Evolutionary conservation across 2,113 vertebrate genomes (phyloP).

Genomic region (Malaclemys terrapin): DNA sequence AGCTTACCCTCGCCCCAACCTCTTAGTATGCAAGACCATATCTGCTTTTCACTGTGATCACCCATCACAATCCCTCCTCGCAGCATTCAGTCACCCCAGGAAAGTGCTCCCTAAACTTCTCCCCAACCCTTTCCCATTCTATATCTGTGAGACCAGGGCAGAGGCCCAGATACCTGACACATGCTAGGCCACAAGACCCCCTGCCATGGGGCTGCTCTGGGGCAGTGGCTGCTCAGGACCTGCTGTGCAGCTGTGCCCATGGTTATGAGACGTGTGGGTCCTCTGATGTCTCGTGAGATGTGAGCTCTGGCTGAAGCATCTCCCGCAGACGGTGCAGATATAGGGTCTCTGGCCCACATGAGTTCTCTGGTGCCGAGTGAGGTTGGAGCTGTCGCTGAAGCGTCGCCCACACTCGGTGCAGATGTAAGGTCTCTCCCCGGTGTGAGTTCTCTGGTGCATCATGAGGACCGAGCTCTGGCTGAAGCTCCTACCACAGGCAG

Average conservation of each 20-base stretch:
- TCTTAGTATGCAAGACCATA: too few species aligned
- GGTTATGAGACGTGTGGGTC: neutral
- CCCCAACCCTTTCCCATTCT: too few species aligned
- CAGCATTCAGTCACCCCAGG: too few species aligned
- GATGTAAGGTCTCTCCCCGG: too few species aligned
- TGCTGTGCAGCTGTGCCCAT: neutral
- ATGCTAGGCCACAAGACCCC: neutral
- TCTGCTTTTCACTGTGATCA: too few species aligned
- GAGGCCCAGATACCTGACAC: neutral
- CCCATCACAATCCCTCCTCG: too few species aligned
- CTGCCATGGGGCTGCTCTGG: neutral
- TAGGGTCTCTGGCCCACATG: slow-evolving; percentile 15
- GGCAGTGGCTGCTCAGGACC: neutral
- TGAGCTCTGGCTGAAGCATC: slow-evolving; percentile 1
- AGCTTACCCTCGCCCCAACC: too few species aligned
- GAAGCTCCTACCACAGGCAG: too few species aligned
- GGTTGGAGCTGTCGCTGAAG: neutral
- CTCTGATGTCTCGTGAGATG: slow-evolving; percentile 18
- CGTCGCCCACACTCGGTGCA: neutral
- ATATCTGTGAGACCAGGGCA: neutral
- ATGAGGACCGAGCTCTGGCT: too few species aligned
- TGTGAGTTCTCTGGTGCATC: too few species aligned
- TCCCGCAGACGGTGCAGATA: neutral
- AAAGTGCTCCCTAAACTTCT: too few species aligned
- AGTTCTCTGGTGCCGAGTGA: neutral